Evolutionary conservation across 1,140 invertebrate genomes (phyloP).

Genomic region (Druon quercuslanigerum): DNA sequence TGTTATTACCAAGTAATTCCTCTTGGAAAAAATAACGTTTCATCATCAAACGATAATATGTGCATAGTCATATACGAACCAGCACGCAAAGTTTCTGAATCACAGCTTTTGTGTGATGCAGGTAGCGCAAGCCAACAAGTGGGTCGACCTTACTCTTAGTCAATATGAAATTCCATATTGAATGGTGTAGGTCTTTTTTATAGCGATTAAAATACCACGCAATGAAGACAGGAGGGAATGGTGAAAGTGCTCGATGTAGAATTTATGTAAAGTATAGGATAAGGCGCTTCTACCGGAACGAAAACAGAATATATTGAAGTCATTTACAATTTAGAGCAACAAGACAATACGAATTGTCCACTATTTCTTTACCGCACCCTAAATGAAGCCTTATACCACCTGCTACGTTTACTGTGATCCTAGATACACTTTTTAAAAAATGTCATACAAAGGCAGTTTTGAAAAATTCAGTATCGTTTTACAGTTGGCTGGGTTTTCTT

Average conservation of each 20-base stretch:
- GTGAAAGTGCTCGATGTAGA: slow-evolving; percentile 32
- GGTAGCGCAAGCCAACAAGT: slow-evolving; percentile 41
- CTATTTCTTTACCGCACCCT: neutral
- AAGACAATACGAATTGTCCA: slow-evolving; percentile 7
- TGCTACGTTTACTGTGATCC: no score
- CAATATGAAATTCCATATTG: slow-evolving; percentile 40
- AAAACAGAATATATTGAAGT: neutral
- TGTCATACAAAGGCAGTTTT: no score
- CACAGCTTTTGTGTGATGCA: slow-evolving; percentile 48
- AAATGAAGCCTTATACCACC: no score
- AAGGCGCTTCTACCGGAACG: slow-evolving; percentile 12
- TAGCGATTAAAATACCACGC: slow-evolving; percentile 28
- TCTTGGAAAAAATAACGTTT: slow-evolving; percentile 23
- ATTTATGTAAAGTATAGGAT: slow-evolving; percentile 23
- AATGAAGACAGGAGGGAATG: slow-evolving; percentile 38
- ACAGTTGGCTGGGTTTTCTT: no score
- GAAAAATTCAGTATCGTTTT: no score
- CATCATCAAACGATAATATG: slow-evolving; percentile 34
- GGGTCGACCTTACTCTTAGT: slow-evolving; percentile 45
- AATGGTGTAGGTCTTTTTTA: slow-evolving; percentile 48
- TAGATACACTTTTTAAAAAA: no score
- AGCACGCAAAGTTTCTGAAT: slow-evolving; percentile 48
- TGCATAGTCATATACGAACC: slow-evolving; percentile 29
- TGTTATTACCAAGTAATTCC: slow-evolving; percentile 4
- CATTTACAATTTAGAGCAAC: slow-evolving; percentile 15